Percentiles rank a stretch among this genome's conserved stretches.
Evolutionary conservation across 2,797 vertebrate species (phyloP).

Genomic region (Tapirus indicus): DNA sequence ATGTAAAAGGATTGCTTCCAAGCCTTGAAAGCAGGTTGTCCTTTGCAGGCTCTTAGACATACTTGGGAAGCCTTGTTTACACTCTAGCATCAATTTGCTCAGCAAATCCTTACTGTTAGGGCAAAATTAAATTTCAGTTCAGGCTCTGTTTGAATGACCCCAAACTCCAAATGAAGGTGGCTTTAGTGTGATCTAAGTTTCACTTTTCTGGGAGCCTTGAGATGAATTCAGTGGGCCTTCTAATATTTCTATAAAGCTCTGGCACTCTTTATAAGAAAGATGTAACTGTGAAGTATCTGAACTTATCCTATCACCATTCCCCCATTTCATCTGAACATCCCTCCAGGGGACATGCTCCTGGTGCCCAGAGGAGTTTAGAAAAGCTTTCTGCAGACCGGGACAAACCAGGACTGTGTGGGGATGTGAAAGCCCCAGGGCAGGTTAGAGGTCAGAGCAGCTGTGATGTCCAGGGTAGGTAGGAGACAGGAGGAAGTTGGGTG

Average conservation of each 20-base stretch:
- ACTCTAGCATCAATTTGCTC: constrained; percentile 68
- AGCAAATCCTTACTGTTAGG: constrained; percentile 55
- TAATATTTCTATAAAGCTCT: not conserved
- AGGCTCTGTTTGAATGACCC: constrained; percentile 70
- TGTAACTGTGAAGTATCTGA: not conserved
- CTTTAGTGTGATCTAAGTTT: constrained; percentile 21
- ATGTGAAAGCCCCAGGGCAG: not conserved
- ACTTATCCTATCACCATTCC: not conserved
- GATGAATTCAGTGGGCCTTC: not conserved
- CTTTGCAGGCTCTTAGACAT: constrained; percentile 43
- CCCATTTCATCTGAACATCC: not conserved
- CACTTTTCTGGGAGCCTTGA: not conserved
- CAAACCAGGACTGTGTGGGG: not conserved
- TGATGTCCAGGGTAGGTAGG: not conserved
- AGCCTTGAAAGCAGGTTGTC: constrained; percentile 48
- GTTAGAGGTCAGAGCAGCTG: constrained; percentile 46
- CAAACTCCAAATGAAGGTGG: constrained; percentile 38
- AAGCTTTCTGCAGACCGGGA: not conserved
- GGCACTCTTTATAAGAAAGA: not conserved
- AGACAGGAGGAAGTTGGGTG: constrained; percentile 51
- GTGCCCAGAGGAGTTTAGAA: not conserved
- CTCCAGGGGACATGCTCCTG: not conserved
- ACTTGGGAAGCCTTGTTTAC: constrained; percentile 65
- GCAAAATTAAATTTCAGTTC: constrained; percentile 71
- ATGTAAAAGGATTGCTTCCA: constrained; percentile 76